These are phyloP conservation scores for Tanytarsus gracilentus DNA, from an alignment of 2,888 invertebrate species.

Conservation along the genomic window DNA sequence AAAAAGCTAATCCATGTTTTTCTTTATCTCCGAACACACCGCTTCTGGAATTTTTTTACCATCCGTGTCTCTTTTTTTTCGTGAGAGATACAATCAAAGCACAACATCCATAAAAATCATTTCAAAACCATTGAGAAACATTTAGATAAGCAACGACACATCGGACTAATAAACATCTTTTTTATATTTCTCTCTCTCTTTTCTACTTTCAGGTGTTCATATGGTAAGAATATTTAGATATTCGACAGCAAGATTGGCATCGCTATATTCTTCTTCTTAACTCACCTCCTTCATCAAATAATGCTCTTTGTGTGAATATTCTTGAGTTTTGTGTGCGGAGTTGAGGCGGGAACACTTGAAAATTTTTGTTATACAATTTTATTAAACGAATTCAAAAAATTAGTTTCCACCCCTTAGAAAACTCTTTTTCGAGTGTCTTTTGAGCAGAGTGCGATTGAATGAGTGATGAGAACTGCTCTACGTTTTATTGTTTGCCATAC, in stretches of 20 bases:
- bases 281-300: no score
- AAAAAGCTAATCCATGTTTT: background rate
- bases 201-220: conserved; percentile 21
- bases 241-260: no score
- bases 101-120: conserved; percentile 23
- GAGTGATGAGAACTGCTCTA: conserved; percentile 1
- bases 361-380: no score
- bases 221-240: no score
- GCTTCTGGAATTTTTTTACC: conserved; percentile 7
- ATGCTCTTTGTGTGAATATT: no score
- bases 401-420: no score
- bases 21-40: background rate
- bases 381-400: no score
- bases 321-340: no score
- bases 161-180: conserved; percentile 25
- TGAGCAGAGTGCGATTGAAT: no score
- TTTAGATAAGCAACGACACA: conserved; percentile 26
- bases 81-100: conserved; percentile 3
- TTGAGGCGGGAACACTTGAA: no score
- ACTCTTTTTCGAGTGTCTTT: no score
- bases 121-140: conserved; percentile 19
- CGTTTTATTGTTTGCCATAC: no score
- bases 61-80: background rate
- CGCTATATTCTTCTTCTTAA: background rate
- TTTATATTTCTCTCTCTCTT: conserved; percentile 1